Evolutionary conservation across 2,113 vertebrate species (phyloP).

Genomic region (Hippopotamus amphibius): DNA sequence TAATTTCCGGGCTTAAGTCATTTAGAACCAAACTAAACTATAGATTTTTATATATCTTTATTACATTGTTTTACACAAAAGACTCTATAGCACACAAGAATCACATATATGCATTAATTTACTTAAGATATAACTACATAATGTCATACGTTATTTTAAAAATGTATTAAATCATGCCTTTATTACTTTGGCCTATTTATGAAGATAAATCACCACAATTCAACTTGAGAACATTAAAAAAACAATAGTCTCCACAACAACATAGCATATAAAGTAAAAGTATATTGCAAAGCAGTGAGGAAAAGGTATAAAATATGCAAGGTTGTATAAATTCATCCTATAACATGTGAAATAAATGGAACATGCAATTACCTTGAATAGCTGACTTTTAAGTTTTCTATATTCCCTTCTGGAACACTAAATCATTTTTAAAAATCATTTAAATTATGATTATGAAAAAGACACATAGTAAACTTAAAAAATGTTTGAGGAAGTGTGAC

Average conservation of each 20-base stretch:
- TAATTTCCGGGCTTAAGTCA: background rate
- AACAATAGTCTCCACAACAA: background rate
- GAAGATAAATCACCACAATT: slow-evolving; percentile 44
- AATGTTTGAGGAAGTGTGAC: background rate
- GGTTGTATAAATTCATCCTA: background rate
- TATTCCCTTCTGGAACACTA: background rate
- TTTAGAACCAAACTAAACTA: background rate
- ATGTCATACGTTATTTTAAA: background rate
- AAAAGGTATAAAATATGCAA: background rate
- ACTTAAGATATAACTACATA: slow-evolving; percentile 62
- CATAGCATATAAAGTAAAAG: background rate
- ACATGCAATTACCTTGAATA: background rate
- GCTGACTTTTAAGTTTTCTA: background rate
- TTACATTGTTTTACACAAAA: background rate
- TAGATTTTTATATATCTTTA: background rate
- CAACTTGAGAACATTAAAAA: slow-evolving; percentile 69
- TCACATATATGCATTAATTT: slow-evolving; percentile 42
- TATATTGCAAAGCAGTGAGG: background rate
- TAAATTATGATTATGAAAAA: background rate
- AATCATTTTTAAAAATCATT: background rate
- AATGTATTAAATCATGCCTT: slow-evolving; percentile 19
- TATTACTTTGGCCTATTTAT: slow-evolving; percentile 42
- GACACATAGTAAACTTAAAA: background rate
- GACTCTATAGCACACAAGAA: background rate
- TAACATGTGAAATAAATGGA: background rate